These are phyloP conservation scores for Anableps anableps DNA, from an alignment of 2,797 vertebrate species.

Conservation along the genomic window DNA sequence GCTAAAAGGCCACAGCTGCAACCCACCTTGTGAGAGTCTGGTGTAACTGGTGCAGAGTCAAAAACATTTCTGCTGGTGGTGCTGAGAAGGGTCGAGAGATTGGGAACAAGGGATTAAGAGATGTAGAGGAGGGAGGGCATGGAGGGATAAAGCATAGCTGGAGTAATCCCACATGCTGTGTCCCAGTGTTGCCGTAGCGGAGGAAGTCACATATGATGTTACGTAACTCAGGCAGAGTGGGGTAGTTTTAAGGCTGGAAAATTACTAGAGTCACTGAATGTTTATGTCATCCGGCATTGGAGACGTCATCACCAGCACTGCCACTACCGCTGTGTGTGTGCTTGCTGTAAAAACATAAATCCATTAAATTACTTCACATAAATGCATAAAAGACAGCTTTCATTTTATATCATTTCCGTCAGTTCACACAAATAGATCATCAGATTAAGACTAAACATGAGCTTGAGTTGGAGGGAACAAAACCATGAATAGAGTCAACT, in stretches of 20 bases:
- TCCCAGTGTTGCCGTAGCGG: slow-evolving; percentile 55
- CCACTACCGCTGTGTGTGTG: neutral
- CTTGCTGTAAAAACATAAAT: slow-evolving; percentile 1
- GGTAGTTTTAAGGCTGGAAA: slow-evolving; percentile 64
- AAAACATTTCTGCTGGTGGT: slow-evolving; percentile 42
- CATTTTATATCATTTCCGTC: neutral
- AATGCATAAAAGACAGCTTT: neutral
- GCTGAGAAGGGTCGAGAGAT: slow-evolving; percentile 40
- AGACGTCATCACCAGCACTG: slow-evolving; percentile 9
- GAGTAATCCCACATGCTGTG: slow-evolving; percentile 66
- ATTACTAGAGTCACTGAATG: slow-evolving; percentile 61
- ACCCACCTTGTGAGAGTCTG: slow-evolving; percentile 6
- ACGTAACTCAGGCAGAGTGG: slow-evolving; percentile 50
- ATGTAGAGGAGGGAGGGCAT: slow-evolving; percentile 31
- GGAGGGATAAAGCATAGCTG: slow-evolving; percentile 54
- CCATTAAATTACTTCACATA: slow-evolving; percentile 4
- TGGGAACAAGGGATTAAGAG: slow-evolving; percentile 50
- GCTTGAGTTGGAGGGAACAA: neutral
- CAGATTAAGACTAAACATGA: neutral
- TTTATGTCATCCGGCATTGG: slow-evolving; percentile 47
- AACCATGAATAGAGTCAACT: neutral
- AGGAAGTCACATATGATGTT: slow-evolving; percentile 68
- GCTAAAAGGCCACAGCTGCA: slow-evolving; percentile 28
- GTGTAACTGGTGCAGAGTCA: slow-evolving; percentile 34
- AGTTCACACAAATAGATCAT: neutral